Base-by-base conservation (phyloP, 2,797 vertebrate genomes). In the Poeciliopsis gracilis region DNA sequence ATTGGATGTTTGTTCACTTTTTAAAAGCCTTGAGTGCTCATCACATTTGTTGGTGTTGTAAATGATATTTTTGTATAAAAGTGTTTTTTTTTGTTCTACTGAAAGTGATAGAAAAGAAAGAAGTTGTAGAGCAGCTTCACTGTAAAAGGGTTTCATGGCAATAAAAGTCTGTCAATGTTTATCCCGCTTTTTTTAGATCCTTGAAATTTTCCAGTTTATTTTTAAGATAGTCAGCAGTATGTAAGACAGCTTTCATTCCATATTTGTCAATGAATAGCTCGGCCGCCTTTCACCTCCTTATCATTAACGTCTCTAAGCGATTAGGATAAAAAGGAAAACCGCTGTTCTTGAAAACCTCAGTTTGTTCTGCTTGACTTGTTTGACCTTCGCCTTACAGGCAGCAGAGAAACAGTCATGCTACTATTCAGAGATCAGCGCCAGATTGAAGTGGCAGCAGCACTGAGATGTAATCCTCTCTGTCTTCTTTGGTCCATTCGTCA, bases 341-440 rank as follows among this genome's bases (percentile, higher is more conserved):
- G 78, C 77, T 61, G 73, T 81, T 85, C 88, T 82, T 77, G 66
- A 80, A 81, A 88, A 61, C 90, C 90, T 81, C 43, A 61, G 86
- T 93, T 92, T 85, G 89, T 91, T 82, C 75, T 80, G 87, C 86
- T 77, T 87, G 92, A 82, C 89, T 85, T 78, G 13, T 61, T 66
- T 82, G 93, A 89, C 91, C 82, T 84, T 43, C 73, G 81, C 87
- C 90, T 49, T 71, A 30, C 46, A 78, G 92, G 85, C 87, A 59
- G 20, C 33, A 28, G 55, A 41, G 73, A 84, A 55, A 93, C 92
- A 94, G 72, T 80, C 13, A 53, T 13, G 49, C 33, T 70, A 18
- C 83, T 94, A 91, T 94, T 90, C 73, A 55, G 38, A 46, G 61
- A 77, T 38, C 38, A 66, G n/a, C 41, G 6, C 25, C 25, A 57